These are phyloP conservation scores for Chrosomus eos DNA, from an alignment of 2,797 vertebrate genomes.

Conservation along the genomic window DNA sequence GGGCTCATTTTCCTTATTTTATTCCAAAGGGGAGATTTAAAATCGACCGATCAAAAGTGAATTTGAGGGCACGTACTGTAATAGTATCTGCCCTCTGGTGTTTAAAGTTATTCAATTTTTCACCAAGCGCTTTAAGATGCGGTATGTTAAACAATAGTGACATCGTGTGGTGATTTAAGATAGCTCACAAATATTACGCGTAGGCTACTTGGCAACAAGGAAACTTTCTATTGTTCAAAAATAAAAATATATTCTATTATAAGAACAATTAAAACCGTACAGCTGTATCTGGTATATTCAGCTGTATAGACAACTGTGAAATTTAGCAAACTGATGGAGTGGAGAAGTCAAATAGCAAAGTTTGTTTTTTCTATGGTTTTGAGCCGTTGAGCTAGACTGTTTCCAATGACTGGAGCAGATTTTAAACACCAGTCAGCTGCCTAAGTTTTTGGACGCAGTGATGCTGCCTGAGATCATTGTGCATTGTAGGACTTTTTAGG, in stretches of 20 bases:
- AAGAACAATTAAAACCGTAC: background rate
- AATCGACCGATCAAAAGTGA: conserved; percentile 11
- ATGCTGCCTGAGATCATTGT: too few species aligned
- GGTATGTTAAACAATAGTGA: conserved; percentile 31
- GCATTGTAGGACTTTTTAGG: too few species aligned
- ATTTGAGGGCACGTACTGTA: conserved; percentile 12
- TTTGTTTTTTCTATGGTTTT: background rate
- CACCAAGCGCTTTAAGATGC: background rate
- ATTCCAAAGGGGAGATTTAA: background rate
- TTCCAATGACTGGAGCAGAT: too few species aligned
- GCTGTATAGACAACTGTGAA: background rate
- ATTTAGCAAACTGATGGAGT: background rate
- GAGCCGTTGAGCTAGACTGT: too few species aligned
- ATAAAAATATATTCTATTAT: background rate
- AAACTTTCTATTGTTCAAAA: background rate
- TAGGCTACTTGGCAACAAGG: too few species aligned
- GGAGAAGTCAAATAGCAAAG: background rate
- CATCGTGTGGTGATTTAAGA: conserved; percentile 47
- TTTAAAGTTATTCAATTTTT: background rate
- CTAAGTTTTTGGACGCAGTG: too few species aligned
- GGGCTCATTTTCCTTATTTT: background rate
- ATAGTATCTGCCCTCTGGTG: background rate
- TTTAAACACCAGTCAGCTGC: too few species aligned
- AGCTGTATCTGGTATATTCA: background rate
- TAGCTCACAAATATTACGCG: background rate